phyloP scores from a whole-genome alignment of 2,113 vertebrate species.

The Brienomyrus longianalis region DNA sequence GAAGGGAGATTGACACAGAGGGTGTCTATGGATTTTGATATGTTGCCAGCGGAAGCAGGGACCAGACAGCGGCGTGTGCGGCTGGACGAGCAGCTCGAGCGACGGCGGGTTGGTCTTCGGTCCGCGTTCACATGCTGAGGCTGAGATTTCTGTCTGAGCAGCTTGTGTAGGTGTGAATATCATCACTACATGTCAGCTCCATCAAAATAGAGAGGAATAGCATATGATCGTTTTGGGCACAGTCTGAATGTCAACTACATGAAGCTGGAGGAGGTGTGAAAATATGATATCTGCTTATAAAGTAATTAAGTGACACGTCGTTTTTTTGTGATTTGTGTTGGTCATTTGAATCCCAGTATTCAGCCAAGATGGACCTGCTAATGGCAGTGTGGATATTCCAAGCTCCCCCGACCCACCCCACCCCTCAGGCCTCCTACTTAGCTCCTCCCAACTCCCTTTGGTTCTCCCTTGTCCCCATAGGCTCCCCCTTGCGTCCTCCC shows the following conservation, averaged over 20 bases:
- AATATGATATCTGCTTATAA: constrained; percentile 2
- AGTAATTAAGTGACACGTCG: background rate
- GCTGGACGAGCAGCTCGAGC: background rate
- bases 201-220: background rate
- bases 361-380: background rate
- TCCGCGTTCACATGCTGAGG: background rate
- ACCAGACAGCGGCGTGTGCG: background rate
- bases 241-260: background rate
- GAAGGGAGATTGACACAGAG: background rate
- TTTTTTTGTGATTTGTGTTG: background rate
- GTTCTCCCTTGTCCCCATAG: background rate
- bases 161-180: constrained; percentile 4
- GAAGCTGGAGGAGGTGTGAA: background rate
- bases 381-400: background rate
- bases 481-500: background rate
- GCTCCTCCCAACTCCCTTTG: background rate
- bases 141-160: background rate
- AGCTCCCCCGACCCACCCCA: background rate
- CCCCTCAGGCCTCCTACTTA: too few relatives aligned
- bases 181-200: background rate
- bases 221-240: background rate
- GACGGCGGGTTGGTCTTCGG: background rate
- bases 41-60: background rate
- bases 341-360: background rate
- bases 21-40: background rate